Evolutionary conservation across 2,888 invertebrate genomes (phyloP).

Genomic region (Agrotis ipsilon): DNA sequence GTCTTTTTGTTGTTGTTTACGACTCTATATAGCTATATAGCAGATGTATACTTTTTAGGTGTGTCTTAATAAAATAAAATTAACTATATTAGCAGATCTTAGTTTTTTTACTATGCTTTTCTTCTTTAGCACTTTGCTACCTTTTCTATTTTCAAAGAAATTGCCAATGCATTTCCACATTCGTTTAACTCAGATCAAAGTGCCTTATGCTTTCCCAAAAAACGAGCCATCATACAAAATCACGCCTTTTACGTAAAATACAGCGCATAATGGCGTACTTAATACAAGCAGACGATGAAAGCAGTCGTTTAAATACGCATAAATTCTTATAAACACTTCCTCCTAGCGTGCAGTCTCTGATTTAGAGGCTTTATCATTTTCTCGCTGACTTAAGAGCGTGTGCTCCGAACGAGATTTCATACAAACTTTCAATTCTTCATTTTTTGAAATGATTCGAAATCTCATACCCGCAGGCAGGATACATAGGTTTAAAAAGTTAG

Average conservation of each 20-base stretch:
- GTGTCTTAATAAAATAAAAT: too few species aligned
- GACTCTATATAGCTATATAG: not conserved
- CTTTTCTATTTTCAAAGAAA: too few species aligned
- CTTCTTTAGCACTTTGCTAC: too few species aligned
- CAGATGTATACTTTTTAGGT: too few species aligned
- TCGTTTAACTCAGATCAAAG: not conserved
- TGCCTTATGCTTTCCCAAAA: slow-evolving; percentile 6
- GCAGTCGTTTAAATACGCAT: slow-evolving; percentile 67
- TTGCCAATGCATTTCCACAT: not conserved
- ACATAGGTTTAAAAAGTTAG: too few species aligned
- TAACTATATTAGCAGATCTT: too few species aligned
- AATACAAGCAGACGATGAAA: slow-evolving; percentile 50
- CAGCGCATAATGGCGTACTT: slow-evolving; percentile 57
- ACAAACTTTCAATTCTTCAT: too few species aligned
- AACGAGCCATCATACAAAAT: slow-evolving; percentile 22
- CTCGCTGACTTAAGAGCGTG: slow-evolving; percentile 53
- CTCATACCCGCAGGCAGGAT: too few species aligned
- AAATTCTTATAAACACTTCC: slow-evolving; percentile 73
- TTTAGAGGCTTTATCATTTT: slow-evolving; percentile 76
- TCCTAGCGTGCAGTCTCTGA: slow-evolving; percentile 59
- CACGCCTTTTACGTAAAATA: slow-evolving; percentile 47
- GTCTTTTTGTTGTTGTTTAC: slow-evolving; percentile 21
- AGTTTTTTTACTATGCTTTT: too few species aligned
- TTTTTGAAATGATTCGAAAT: too few species aligned
- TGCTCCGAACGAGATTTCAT: too few species aligned